Percentiles rank a stretch among this genome's conserved stretches.
Conservation (phyloP, 2,113 vertebrate genomes). For the Acanthisitta chloris region DNA sequence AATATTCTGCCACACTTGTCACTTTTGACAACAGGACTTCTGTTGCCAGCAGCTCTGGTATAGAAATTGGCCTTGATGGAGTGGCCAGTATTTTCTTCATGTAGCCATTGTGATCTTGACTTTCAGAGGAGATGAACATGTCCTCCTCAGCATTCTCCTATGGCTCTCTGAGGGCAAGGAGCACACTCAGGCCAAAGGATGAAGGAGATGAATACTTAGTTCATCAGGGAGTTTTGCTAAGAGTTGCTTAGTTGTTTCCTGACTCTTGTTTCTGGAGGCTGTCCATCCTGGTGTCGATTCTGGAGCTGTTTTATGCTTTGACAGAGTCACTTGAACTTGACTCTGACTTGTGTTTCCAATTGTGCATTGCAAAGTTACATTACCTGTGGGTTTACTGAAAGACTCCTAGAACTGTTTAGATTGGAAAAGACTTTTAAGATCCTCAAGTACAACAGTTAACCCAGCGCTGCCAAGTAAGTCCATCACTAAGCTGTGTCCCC, state of each 20-base stretch:
- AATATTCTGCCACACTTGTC: not conserved
- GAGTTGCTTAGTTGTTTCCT: not conserved
- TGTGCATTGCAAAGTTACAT: not conserved
- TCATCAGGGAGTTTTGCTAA: not conserved
- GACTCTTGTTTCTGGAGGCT: not conserved
- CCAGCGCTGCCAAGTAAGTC: not conserved
- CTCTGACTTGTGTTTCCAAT: not conserved
- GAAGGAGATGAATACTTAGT: not conserved
- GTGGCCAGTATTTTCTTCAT: not conserved
- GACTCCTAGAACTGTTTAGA: not conserved
- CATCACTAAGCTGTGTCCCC: not conserved
- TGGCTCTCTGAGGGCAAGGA: not conserved
- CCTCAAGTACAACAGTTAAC: not conserved
- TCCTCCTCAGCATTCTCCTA: fast-evolving
- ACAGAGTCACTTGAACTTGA: not conserved
- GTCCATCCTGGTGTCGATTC: fast-evolving
- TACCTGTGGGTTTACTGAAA: not conserved
- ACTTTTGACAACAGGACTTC: not conserved
- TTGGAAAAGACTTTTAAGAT: not conserved
- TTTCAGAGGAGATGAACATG: not conserved
- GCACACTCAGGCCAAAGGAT: not conserved
- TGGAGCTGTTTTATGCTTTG: not conserved
- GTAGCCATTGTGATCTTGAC: not conserved
- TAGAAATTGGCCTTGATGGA: not conserved
- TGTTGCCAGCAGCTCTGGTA: not conserved